These are phyloP conservation scores for Nematopogon swammerdamellus DNA, from an alignment of 2,888 invertebrate genomes.

Conservation along the genomic window DNA sequence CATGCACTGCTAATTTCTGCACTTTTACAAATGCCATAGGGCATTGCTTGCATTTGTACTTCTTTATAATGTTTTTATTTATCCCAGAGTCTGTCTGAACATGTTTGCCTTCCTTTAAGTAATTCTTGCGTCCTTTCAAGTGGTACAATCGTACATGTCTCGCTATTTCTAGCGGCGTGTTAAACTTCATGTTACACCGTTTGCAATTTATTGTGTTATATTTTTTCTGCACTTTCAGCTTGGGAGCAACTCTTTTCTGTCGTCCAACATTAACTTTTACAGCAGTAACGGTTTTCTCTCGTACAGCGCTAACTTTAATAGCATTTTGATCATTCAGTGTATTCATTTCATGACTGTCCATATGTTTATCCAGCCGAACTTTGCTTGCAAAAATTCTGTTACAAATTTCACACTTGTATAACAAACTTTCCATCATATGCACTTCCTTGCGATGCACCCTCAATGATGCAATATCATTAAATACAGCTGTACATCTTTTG, in stretches of 20 bases:
- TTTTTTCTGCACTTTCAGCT: not conserved
- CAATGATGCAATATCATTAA: not conserved
- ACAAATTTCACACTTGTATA: conserved; percentile 4
- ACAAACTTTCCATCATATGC: too few relatives aligned
- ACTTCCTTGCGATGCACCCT: not conserved
- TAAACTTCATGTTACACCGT: not conserved
- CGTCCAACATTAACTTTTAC: too few relatives aligned
- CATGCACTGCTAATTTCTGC: not conserved
- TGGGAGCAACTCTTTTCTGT: too few relatives aligned
- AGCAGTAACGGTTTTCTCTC: too few relatives aligned
- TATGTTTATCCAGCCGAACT: not conserved
- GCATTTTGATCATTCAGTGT: too few relatives aligned
- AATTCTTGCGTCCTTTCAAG: not conserved
- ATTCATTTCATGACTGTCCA: not conserved
- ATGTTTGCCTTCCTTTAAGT: not conserved
- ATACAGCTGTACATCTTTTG: not conserved
- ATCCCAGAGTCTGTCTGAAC: too few relatives aligned
- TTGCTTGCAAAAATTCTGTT: not conserved
- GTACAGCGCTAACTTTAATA: too few relatives aligned
- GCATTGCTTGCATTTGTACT: not conserved
- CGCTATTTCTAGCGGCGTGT: not conserved
- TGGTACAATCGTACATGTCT: not conserved
- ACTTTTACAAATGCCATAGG: not conserved
- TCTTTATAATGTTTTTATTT: too few relatives aligned
- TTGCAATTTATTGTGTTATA: not conserved